Evolutionary conservation across 2,888 invertebrate genomes (phyloP), one percentile per base, ranked within the genome.

Genomic region (Aquatica leii): DNA sequence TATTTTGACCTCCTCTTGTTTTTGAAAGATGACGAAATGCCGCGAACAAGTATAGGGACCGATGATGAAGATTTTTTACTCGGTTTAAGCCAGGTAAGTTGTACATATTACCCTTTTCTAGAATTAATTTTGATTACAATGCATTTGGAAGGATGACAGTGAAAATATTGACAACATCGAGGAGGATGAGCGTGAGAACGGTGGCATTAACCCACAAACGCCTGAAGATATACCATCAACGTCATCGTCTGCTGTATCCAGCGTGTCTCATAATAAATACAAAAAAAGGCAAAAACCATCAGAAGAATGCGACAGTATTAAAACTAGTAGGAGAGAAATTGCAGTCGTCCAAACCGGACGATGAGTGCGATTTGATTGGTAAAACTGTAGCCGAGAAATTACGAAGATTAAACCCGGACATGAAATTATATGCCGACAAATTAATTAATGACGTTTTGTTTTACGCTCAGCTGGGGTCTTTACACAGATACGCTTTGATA

Each of bases 301-400:
- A n/a, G n/a, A n/a, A n/a, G n/a, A n/a, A n/a, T n/a, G n/a, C n/a
- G n/a, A n/a, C n/a, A n/a, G n/a, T n/a, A n/a, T n/a, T n/a, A n/a
- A n/a, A n/a, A n/a, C n/a, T n/a, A n/a, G n/a, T n/a, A n/a, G n/a
- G n/a, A n/a, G n/a, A n/a, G n/a, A n/a, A n/a, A n/a, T n/a, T n/a
- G n/a, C n/a, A n/a, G n/a, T n/a, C n/a, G n/a, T 12, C 41, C 24
- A 6, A 2, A 6, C 2, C 2, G 24, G 80, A 80, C 63, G 81
- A 81, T 54, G 80, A 81, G 34, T 81, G 77, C 50, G 81, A 81
- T 65, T 79, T 80, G 3, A 78, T 81, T 58, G 81, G 81, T 14
- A 72, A 76, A 52, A 81, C 81, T 60, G 80, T 81, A 17, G 81
- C 81, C 1, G 80, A 79, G 2, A 81, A 81, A 71, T 70, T 81